Base-by-base conservation (phyloP, 2,797 vertebrate species). In the Chloroceryle inda region DNA sequence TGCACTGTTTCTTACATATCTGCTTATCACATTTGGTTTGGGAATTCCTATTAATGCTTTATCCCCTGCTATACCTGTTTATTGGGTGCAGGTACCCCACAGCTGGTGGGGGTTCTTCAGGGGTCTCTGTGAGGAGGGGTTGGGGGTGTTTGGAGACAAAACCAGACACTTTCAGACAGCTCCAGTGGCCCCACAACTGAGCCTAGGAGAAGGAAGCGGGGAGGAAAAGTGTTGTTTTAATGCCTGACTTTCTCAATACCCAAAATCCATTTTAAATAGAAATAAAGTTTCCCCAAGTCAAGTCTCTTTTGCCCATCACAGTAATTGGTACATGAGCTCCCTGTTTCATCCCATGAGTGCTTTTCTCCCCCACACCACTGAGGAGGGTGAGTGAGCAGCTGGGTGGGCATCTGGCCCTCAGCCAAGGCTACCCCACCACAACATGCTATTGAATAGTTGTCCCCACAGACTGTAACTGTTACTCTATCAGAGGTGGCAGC, bases 201-300 rank as follows among this genome's bases (percentile, higher is more conserved):
- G 31, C 37, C 21, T 20, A 4, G 3, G 7, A 50, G n/a, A 73
- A 9, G 1, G 3, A 19, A 52, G 2, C 0, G 3, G 6, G 6
- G 11, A 82, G 8, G 13, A 52, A 75, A 18, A 3, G 1, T 16
- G 31, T 3, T 38, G n/a, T 22, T 79, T 66, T 31, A 66, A 40
- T 42, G 6, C 5, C 24, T 31, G 3, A 14, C 23, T 42, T 74
- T 53, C 42, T 53, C 19, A 69, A 13, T 22, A 35, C 5, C 7
- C 16, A 31, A 29, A 29, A 50, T 52, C 17, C 49, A 14, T 55
- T 77, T 67, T 5, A 31, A 44, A 42, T 15, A 5, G n/a, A 42
- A 75, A 77, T 29, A 45, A 62, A 84, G 10, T 67, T 75, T 71
- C 29, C 13, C 10, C 33, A 17, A n/a, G 9, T 5, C 16, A 74